Conservation (phyloP, 2,888 invertebrate genomes). For the Anticlea derivata region DNA sequence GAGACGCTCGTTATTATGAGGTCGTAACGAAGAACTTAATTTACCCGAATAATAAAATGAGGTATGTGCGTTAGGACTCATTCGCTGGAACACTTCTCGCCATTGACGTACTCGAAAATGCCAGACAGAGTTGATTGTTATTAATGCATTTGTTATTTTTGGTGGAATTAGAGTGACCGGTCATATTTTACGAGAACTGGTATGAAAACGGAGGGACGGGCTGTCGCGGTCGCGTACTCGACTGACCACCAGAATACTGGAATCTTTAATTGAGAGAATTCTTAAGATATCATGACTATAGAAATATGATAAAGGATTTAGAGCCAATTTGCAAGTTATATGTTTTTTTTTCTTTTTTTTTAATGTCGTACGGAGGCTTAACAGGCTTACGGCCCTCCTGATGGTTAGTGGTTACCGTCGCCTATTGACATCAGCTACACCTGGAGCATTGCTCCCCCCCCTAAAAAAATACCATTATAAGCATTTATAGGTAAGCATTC, state of each 20-base stretch:
- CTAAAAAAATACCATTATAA: too few species aligned
- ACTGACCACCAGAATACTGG: conserved; percentile 41
- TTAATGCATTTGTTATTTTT: conserved; percentile 59
- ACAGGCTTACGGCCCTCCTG: too few species aligned
- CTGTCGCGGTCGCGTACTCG: conserved; percentile 45
- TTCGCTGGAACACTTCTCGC: conserved; percentile 41
- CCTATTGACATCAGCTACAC: too few species aligned
- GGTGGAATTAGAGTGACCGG: conserved; percentile 55
- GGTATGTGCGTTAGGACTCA: conserved; percentile 49
- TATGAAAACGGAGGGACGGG: conserved; percentile 58
- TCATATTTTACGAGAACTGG: conserved; percentile 70
- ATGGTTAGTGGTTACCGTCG: too few species aligned
- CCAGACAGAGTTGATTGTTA: conserved; percentile 46
- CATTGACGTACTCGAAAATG: conserved; percentile 28
- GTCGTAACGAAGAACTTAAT: conserved; percentile 60
- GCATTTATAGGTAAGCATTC: too few species aligned
- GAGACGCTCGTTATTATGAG: conserved; percentile 52
- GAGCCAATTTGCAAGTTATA: conserved; percentile 8
- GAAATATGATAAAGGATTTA: conserved; percentile 17
- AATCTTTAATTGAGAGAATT: conserved; percentile 43
- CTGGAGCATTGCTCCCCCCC: too few species aligned
- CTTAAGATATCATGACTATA: conserved; percentile 38
- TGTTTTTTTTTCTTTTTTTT: too few species aligned
- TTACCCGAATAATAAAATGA: conserved; percentile 63
- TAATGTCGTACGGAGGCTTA: too few species aligned